Base-by-base conservation (phyloP, 2,113 vertebrate genomes). In the Phoenicopterus ruber region DNA sequence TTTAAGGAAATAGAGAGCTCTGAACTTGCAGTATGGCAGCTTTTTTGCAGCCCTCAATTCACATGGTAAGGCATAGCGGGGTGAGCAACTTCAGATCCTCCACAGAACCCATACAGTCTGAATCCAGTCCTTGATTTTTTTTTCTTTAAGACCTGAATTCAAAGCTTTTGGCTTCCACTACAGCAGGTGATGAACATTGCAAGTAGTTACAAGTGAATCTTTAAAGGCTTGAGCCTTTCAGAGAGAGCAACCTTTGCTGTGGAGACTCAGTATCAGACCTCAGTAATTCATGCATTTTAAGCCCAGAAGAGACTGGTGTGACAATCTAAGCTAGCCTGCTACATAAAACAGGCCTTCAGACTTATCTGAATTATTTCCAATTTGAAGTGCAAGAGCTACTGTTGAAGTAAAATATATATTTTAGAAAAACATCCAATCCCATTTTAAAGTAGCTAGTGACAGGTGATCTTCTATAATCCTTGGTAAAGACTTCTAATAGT, bases 221-320 rank as follows among this genome's bases (percentile, higher is more conserved):
- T 91, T 79, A 74, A 93, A 94, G 67, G 4, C 29, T 76, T 62
- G 46, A 82, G 44, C 69, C 46, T 94, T 94, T 82, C 78, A 89
- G 86, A 36, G 61, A 82, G 84, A 79, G 58, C 49, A 91, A 89
- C 69, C 61, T 91, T 91, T 94, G 62, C 62, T 11, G 1, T 55
- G 50, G 79, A 88, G 59, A 52, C 32, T 87, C 36, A 40, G 57
- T 79, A 87, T 70, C 81, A 82, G 81, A 72, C 40, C 71, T 95
- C 91, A 92, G 79, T 94, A 93, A 91, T 91, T 95, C 91, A 91
- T 74, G n/a, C 12, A 80, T 95, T 95, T 91, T 82, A 89, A 94
- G 38, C 65, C 73, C 77, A 69, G 69, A 91, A 91, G 65, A 88
- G 59, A 82, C 42, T 67, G 12, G 44, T 78, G 28, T 91, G 83